These are phyloP conservation scores for Coregonus clupeaformis DNA, from an alignment of 2,113 vertebrate genomes.

Conservation along the genomic window DNA sequence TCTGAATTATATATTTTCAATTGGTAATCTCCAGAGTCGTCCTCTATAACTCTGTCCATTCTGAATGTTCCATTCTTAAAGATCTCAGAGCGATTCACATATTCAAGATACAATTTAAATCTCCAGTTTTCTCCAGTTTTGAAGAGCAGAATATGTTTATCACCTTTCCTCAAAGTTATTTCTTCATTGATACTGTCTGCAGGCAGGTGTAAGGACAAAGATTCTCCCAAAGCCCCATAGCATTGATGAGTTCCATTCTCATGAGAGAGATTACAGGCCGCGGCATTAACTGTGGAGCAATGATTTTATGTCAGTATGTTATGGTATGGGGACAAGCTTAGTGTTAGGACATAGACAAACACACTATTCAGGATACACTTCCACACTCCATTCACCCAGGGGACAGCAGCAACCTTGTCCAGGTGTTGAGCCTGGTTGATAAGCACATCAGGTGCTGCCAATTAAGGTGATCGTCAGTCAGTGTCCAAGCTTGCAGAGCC, in stretches of 20 bases:
- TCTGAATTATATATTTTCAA: accelerated
- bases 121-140: neutral
- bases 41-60: slow-evolving; percentile 10
- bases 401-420: too few species aligned
- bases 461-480: too few species aligned
- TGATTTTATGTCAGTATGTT: too few species aligned
- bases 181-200: neutral
- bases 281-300: neutral
- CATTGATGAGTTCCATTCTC: slow-evolving; percentile 3
- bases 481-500: too few species aligned
- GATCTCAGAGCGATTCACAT: neutral
- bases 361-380: too few species aligned
- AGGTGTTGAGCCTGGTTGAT: too few species aligned
- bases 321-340: too few species aligned
- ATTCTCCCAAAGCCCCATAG: slow-evolving; percentile 24
- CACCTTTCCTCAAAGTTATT: neutral
- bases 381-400: too few species aligned
- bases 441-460: too few species aligned
- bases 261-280: slow-evolving; percentile 21
- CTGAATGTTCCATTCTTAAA: slow-evolving; percentile 13
- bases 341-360: too few species aligned
- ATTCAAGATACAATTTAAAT: accelerated
- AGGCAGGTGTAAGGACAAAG: slow-evolving; percentile 32
- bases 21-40: slow-evolving; percentile 46
- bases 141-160: neutral